Base-by-base conservation (phyloP, 2,113 vertebrate species). In the Trachemys scripta region DNA sequence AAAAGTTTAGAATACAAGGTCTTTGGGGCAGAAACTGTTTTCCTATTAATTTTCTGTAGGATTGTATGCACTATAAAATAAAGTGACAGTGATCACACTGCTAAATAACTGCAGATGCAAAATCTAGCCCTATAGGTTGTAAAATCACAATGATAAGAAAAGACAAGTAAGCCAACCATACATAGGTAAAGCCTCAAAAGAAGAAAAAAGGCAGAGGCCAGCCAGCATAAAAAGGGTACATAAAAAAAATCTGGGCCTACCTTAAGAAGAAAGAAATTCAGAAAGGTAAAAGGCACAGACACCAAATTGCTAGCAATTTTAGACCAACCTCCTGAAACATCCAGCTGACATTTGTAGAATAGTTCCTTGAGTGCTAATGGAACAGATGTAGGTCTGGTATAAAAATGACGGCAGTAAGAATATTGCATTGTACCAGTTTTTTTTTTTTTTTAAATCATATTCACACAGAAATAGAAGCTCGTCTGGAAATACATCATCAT, bases 321-420 rank as follows among this genome's bases (percentile, higher is more conserved):
- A 95, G 84, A 22, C n/a, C 56, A 35, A 78, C 10, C 20, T 57
- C 50, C 38, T 82, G 47, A 88, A 89, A 25, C 79, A 90, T 24
- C 8, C 92, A 84, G 6, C 10, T 94, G 85, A 81, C 53, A 57
- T 20, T 65, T 80, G 9, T 35, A 51, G 90, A 85, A 94, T 29
- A 87, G 84, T 80, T 59, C 19, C 19, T 1, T 72, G 24, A 93
- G 19, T 10, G 87, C 50, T 80, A 82, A 62, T 69, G 57, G 56
- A 96, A 87, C 29, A 87, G 78, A 82, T 0, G 0, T 49, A 19
- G n/a, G 22, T 5, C 24, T 84, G 31, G 76, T 20, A 80, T 5
- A 88, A 93, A 96, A 94, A 62, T 62, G 84, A 90, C 31, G 17
- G 13, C 80, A 79, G 20, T 24, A 89, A 80, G 20, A 92, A 65